phyloP scores from a whole-genome alignment of 2,113 vertebrate genomes.

The Ursus arctos region DNA sequence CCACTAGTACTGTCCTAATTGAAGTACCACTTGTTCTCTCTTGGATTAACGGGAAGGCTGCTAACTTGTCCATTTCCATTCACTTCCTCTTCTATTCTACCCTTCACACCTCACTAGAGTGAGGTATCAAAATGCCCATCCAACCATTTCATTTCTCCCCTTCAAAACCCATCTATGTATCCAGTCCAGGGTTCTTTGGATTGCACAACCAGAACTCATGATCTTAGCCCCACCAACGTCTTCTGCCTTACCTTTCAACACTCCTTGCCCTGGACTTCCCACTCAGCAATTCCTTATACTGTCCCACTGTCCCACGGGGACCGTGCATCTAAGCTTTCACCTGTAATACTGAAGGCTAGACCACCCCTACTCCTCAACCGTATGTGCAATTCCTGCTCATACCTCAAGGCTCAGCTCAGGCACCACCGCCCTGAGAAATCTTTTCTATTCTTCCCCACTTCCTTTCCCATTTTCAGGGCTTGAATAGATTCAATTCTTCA shows the following conservation, averaged over 20 bases:
- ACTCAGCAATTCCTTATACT: not conserved
- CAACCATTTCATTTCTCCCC: not conserved
- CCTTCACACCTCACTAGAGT: not conserved
- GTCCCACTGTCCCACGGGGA: not conserved
- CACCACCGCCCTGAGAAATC: not conserved
- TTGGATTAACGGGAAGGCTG: not conserved
- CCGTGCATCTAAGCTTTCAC: too few species aligned
- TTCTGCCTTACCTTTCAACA: not conserved
- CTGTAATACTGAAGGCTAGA: not conserved
- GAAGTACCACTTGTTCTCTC: not conserved
- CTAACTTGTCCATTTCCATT: not conserved
- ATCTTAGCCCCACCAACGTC: not conserved
- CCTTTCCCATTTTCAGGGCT: not conserved
- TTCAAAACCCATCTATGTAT: not conserved
- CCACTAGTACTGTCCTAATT: not conserved
- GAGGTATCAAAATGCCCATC: not conserved
- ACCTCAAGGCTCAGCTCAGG: not conserved
- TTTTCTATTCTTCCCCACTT: not conserved
- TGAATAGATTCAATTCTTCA: not conserved
- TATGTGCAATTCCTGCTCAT: not conserved
- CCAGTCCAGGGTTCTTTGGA: not conserved
- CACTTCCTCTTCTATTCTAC: not conserved
- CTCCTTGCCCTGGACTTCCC: not conserved
- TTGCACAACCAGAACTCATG: not conserved
- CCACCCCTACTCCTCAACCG: not conserved